Conservation (phyloP, 2,888 invertebrate genomes). For the Andrena camellia region DNA sequence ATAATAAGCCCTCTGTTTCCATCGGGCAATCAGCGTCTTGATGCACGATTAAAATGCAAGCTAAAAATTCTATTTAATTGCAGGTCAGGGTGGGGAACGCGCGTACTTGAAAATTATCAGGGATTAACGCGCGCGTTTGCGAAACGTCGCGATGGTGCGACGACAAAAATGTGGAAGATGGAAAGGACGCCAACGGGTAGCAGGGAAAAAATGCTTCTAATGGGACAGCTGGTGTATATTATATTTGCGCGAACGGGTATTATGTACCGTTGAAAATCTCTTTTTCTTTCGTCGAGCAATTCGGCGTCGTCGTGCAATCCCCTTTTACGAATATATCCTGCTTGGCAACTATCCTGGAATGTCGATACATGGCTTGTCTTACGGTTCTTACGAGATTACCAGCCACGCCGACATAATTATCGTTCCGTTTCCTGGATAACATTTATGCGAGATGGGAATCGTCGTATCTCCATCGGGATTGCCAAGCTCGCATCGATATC, state of each 20-base stretch:
- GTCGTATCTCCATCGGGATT: background rate
- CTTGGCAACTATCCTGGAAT: constrained; percentile 43
- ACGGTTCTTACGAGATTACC: constrained; percentile 36
- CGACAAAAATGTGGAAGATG: constrained; percentile 1
- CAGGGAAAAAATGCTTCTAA: background rate
- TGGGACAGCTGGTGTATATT: background rate
- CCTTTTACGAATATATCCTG: constrained; percentile 32
- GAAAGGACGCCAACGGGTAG: constrained; percentile 5
- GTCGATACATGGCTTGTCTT: constrained; percentile 32
- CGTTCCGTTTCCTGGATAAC: constrained; percentile 18
- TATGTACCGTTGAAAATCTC: constrained; percentile 22
- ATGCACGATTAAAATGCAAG: too few species aligned
- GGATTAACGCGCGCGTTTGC: background rate
- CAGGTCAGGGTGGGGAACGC: background rate
- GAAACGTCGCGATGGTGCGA: background rate
- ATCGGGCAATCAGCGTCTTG: background rate
- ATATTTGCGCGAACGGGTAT: background rate
- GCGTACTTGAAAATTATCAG: background rate
- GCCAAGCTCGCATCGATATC: background rate
- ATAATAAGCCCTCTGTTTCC: background rate
- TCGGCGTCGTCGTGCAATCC: constrained; percentile 4
- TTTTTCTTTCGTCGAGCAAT: constrained; percentile 19
- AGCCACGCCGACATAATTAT: constrained; percentile 20
- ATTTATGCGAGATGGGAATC: constrained; percentile 18
- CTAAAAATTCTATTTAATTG: background rate